A percentile compares a stretch with the other conserved stretches of the same genome.
phyloP scores from a whole-genome alignment of 1,140 invertebrate species.

The Rhysida immarginata region DNA sequence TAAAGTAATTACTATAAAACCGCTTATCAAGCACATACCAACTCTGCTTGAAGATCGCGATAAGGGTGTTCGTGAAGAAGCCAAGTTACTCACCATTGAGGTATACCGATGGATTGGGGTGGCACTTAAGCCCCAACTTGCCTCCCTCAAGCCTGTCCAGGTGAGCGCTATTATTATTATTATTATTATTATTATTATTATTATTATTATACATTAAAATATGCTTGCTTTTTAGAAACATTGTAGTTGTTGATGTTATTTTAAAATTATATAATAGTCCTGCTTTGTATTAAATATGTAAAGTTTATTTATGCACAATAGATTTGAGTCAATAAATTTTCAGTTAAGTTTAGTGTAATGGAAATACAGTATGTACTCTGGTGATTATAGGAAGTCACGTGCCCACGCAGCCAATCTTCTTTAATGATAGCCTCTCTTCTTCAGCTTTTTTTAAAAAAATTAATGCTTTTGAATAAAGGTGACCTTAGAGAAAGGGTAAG shows the following conservation, averaged over 20 bases:
- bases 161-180: slow-evolving; percentile 21
- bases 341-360: too few species aligned
- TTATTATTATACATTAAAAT: too few species aligned
- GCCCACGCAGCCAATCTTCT: too few species aligned
- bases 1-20: slow-evolving; percentile 78
- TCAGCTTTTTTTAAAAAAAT: too few species aligned
- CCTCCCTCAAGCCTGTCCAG: slow-evolving; percentile 68
- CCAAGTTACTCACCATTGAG: slow-evolving; percentile 73
- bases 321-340: too few species aligned
- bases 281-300: not conserved
- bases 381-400: too few species aligned
- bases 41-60: slow-evolving; percentile 76
- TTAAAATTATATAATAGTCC: slow-evolving; percentile 1
- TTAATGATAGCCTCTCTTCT: too few species aligned
- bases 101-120: slow-evolving; percentile 83
- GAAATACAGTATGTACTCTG: too few species aligned
- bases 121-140: slow-evolving; percentile 71
- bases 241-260: too few species aligned
- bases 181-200: slow-evolving; percentile 1
- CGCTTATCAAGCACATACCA: slow-evolving; percentile 71
- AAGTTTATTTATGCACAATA: slow-evolving; percentile 7
- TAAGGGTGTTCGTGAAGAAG: slow-evolving; percentile 79
- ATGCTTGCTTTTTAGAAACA: too few species aligned
- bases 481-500: too few species aligned
- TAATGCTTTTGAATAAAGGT: too few species aligned